Conservation (phyloP, 2,888 invertebrate genomes). For the Tuberolachnus salignus region DNA sequence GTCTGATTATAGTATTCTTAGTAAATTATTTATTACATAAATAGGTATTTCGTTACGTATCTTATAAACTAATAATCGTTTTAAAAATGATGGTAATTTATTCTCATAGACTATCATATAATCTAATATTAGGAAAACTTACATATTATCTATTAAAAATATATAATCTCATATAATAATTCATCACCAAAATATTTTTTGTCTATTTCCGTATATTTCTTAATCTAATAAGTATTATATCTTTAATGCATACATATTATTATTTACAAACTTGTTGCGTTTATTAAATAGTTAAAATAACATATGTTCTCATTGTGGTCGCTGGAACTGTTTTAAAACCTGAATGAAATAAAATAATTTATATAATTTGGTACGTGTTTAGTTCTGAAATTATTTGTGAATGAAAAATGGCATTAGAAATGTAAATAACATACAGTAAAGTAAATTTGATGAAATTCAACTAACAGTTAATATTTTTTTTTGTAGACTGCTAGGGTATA, state of each 20-base stretch:
- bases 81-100: not conserved
- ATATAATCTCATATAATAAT: not conserved
- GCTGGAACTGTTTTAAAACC: slow-evolving; percentile 55
- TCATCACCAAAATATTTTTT: not conserved
- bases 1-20: too few relatives aligned
- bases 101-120: not conserved
- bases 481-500: too few relatives aligned
- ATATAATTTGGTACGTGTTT: not conserved
- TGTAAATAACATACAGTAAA: too few relatives aligned
- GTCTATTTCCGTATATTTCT: not conserved
- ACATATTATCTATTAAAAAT: too few relatives aligned
- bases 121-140: too few relatives aligned
- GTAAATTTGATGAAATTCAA: too few relatives aligned
- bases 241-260: not conserved
- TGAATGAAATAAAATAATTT: slow-evolving; percentile 23
- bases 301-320: slow-evolving; percentile 40
- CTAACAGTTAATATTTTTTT: too few relatives aligned
- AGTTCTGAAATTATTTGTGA: not conserved
- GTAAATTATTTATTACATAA: too few relatives aligned
- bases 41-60: not conserved
- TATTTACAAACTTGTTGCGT: slow-evolving; percentile 9
- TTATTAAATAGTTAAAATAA: slow-evolving; percentile 29
- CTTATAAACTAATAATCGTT: not conserved
- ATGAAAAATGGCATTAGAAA: too few relatives aligned
- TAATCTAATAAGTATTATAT: not conserved